These are phyloP conservation scores for Tylochromis polylepis DNA, from an alignment of 2,113 vertebrate species.

Conservation along the genomic window DNA sequence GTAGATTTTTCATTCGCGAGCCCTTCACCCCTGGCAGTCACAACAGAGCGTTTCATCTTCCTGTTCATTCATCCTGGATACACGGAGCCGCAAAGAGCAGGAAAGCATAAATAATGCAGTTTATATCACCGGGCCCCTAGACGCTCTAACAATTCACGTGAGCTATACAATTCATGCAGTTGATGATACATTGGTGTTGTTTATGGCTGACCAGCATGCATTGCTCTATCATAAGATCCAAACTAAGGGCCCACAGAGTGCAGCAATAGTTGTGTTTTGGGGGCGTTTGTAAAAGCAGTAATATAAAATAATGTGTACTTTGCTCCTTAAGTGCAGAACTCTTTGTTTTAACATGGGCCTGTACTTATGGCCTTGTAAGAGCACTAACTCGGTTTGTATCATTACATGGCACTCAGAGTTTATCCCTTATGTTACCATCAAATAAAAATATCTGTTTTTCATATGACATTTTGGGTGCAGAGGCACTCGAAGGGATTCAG, in stretches of 20 bases:
- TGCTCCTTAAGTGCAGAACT: background rate
- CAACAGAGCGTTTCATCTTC: conserved; percentile 68
- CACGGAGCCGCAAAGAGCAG: conserved; percentile 44
- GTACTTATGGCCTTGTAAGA: background rate
- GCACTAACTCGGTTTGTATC: background rate
- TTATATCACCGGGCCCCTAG: conserved; percentile 12
- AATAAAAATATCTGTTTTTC: background rate
- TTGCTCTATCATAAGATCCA: background rate
- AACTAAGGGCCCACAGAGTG: conserved; percentile 8
- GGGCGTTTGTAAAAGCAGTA: background rate
- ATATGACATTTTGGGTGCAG: background rate
- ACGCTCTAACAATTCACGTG: conserved; percentile 30
- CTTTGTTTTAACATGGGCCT: background rate
- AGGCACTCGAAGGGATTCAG: background rate
- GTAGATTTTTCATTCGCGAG: conserved; percentile 64
- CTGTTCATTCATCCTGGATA: conserved; percentile 66
- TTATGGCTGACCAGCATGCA: conserved; percentile 30
- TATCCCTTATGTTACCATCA: background rate
- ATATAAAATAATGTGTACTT: background rate
- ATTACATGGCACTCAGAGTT: background rate
- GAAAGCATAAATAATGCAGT: conserved; percentile 67
- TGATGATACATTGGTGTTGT: conserved; percentile 36
- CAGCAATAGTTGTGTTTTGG: background rate
- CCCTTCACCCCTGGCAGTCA: conserved; percentile 64
- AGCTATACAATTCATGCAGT: background rate